Evolutionary conservation across 2,113 vertebrate species (phyloP).

Genomic region (Catagonus wagneri): DNA sequence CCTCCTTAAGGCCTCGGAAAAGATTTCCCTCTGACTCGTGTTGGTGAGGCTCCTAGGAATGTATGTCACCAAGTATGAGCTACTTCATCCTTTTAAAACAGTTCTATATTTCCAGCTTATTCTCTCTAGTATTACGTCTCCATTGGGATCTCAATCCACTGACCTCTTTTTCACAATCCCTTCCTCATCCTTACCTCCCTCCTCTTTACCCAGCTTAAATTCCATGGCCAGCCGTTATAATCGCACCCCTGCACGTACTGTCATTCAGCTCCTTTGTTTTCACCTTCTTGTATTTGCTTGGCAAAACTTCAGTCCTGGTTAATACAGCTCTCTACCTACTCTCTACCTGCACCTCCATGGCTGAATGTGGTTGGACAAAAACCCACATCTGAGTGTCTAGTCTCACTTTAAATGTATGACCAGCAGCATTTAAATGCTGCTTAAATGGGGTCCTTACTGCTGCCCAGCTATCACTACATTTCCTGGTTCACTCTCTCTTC

Average conservation of each 20-base stretch:
- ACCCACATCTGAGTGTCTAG: background rate
- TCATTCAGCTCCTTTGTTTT: background rate
- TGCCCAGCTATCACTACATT: background rate
- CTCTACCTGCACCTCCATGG: background rate
- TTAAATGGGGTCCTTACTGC: background rate
- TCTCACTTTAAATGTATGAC: background rate
- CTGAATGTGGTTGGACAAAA: background rate
- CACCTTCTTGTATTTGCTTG: background rate
- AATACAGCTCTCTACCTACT: background rate
- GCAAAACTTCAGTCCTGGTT: background rate
- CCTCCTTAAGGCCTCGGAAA: conserved; percentile 1
- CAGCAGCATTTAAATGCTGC: too few species aligned
- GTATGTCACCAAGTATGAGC: background rate
- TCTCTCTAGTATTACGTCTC: background rate
- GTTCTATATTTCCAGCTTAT: background rate
- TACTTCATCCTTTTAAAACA: background rate
- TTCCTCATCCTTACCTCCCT: background rate
- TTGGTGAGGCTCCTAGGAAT: background rate
- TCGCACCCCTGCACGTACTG: background rate
- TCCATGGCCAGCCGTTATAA: background rate
- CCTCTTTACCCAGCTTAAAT: background rate
- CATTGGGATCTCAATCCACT: background rate
- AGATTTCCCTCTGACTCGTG: background rate
- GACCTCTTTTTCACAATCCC: background rate
- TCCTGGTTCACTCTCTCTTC: background rate